Evolutionary conservation across 2,113 vertebrate genomes (phyloP).

Genomic region (Azemiops feae): DNA sequence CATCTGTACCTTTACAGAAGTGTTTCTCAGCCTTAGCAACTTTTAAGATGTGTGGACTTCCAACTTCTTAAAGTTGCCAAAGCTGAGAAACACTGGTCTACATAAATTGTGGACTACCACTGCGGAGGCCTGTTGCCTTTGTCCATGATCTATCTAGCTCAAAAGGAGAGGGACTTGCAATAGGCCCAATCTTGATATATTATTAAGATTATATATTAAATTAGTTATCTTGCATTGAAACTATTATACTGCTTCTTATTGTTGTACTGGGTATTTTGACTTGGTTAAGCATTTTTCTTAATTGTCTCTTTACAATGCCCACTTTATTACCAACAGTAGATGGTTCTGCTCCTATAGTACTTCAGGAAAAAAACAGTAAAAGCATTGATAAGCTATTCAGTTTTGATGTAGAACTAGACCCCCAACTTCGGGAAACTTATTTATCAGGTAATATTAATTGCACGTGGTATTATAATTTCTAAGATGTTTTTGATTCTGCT

Average conservation of each 20-base stretch:
- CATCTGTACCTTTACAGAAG: neutral
- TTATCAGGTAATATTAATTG: conserved; percentile 50
- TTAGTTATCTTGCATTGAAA: too few species aligned
- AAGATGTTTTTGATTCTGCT: conserved; percentile 7
- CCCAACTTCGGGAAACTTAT: conserved; percentile 47
- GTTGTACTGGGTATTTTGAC: too few species aligned
- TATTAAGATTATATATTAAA: neutral
- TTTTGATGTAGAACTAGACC: neutral
- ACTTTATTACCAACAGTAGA: too few species aligned
- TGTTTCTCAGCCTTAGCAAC: neutral
- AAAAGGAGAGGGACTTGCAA: neutral
- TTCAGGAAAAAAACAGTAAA: neutral
- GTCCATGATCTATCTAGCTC: neutral
- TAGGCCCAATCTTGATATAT: neutral
- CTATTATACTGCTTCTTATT: too few species aligned
- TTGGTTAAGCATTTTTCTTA: too few species aligned
- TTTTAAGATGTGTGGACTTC: neutral
- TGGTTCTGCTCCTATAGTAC: neutral
- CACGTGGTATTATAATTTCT: conserved; percentile 39
- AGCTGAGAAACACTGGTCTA: neutral
- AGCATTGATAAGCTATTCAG: neutral
- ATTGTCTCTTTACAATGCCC: too few species aligned
- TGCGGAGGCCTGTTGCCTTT: neutral
- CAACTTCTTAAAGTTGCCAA: neutral
- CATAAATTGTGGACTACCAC: neutral